phyloP scores from a whole-genome alignment of 1,140 invertebrate species.

The Aphelenchoides besseyi region DNA sequence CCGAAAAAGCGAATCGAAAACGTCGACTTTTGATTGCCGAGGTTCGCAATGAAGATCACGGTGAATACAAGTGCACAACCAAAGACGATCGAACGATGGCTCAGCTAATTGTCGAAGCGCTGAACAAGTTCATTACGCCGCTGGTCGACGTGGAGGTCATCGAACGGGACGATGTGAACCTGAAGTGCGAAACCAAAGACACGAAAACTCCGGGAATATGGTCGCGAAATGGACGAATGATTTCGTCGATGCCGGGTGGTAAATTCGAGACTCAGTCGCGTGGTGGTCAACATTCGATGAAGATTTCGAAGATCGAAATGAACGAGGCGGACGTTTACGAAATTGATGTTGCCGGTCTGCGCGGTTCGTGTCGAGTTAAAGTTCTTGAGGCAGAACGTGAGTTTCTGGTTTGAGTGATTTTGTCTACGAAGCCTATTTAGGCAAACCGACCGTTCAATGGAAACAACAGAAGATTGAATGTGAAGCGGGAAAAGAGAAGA shows the following conservation, averaged over 20 bases:
- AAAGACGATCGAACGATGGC: constrained; percentile 62
- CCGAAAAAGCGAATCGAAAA: constrained; percentile 47
- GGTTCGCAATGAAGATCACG: constrained; percentile 77
- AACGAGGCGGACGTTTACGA: constrained; percentile 60
- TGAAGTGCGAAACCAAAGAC: constrained; percentile 61
- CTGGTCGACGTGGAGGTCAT: constrained; percentile 57
- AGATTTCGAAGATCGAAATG: constrained; percentile 62
- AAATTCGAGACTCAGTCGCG: constrained; percentile 60
- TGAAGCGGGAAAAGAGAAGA: constrained; percentile 58
- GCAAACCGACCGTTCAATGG: constrained; percentile 59
- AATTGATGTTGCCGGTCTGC: constrained; percentile 58
- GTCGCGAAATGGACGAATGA: constrained; percentile 58
- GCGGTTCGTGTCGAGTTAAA: constrained; percentile 50
- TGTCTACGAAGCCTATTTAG: too few species aligned
- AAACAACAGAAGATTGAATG: constrained; percentile 62
- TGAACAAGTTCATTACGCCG: constrained; percentile 60
- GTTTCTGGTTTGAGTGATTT: too few species aligned
- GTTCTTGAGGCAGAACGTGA: constrained; percentile 55
- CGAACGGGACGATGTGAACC: constrained; percentile 57
- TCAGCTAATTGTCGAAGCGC: constrained; percentile 60
- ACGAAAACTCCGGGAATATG: constrained; percentile 59
- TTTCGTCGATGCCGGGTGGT: constrained; percentile 61
- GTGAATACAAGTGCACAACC: constrained; percentile 77
- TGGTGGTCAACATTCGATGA: constrained; percentile 56
- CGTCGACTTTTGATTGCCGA: constrained; percentile 79